A percentile compares a stretch with the other conserved stretches of the same genome.
These are phyloP conservation scores for Odontocolon sp. DNA, from an alignment of 2,888 invertebrate genomes.

Conservation along the genomic window DNA sequence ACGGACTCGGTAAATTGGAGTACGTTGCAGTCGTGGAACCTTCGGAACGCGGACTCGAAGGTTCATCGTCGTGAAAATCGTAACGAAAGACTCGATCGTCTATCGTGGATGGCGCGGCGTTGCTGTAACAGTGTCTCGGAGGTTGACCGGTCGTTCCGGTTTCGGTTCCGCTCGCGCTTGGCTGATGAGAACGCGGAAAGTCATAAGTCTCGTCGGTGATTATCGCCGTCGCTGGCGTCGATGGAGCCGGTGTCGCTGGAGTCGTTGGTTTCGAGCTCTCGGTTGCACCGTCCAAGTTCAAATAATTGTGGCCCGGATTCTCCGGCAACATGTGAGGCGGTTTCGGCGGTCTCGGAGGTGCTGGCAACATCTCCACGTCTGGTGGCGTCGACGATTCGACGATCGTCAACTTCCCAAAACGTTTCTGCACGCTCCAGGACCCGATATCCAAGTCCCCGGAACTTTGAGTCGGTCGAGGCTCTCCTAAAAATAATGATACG, in stretches of 20 bases:
- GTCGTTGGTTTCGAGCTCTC: constrained; percentile 79
- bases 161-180: constrained; percentile 73
- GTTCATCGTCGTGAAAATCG: constrained; percentile 81
- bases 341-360: constrained; percentile 90
- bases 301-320: constrained; percentile 81
- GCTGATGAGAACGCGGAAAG: constrained; percentile 87
- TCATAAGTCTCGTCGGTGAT: constrained; percentile 85
- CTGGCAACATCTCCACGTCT: constrained; percentile 80
- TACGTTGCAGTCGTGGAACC: constrained; percentile 82
- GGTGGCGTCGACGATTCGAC: constrained; percentile 73
- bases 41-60: constrained; percentile 80
- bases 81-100: constrained; percentile 84
- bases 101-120: constrained; percentile 83
- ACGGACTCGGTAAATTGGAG: constrained; percentile 84
- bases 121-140: constrained; percentile 84
- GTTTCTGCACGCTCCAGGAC: constrained; percentile 83
- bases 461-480: constrained; percentile 83
- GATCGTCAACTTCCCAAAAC: constrained; percentile 83
- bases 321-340: constrained; percentile 83
- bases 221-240: constrained; percentile 72
- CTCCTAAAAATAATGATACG: constrained; percentile 73
- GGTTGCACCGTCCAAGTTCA: constrained; percentile 80
- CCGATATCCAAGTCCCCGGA: constrained; percentile 83
- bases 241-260: constrained; percentile 75
- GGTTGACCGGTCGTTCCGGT: constrained; percentile 68